Evolutionary conservation across 2,888 invertebrate genomes (phyloP), one percentile per base, ranked within the genome.

Genomic region (Hypselothyrea guttata): DNA sequence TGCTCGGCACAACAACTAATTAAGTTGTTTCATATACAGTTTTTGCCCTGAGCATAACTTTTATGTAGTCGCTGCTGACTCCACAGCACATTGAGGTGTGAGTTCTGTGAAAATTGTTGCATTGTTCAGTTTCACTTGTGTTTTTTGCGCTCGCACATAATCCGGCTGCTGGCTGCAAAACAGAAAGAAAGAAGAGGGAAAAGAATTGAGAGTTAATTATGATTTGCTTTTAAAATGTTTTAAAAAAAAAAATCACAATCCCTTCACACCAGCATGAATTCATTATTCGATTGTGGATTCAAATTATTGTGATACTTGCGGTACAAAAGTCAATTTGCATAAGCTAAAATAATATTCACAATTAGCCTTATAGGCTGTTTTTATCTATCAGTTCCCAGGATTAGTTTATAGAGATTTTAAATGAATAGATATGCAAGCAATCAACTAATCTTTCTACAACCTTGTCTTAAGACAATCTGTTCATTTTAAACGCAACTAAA

Each of bases 21-120:
- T 85, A 86, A 86, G 84, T 83, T 84, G 81, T 76, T 76, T 73
- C 78, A 71, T 74, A 75, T 75, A 75, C 60, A 71, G 67, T 85
- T 84, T 73, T 70, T 84, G 81, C 83, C 72, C 59, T 54, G 65
- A 52, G 79, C 76, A 74, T 62, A 83, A 74, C 76, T 79, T 76
- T 71, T 64, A 51, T 69, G 59, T 71, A 71, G 65, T 71, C 61
- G 64, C 59, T 44, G 59, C 53, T 49, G 63, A 66, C 63, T 51
- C 62, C 57, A 44, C 60, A 58, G 57, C 63, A 59, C 61, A 65
- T 74, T 76, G 66, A 83, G 76, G 78, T 79, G 76, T 60, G 58
- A 62, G 52, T 41, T 46, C 59, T 55, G 61, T 45, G 60, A 60
- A 64, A 71, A 69, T 83, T 76, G 69, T 84, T 84, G 75, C 84